Evolutionary conservation across 2,888 invertebrate species (phyloP).

Genomic region (Agrochola circellaris): DNA sequence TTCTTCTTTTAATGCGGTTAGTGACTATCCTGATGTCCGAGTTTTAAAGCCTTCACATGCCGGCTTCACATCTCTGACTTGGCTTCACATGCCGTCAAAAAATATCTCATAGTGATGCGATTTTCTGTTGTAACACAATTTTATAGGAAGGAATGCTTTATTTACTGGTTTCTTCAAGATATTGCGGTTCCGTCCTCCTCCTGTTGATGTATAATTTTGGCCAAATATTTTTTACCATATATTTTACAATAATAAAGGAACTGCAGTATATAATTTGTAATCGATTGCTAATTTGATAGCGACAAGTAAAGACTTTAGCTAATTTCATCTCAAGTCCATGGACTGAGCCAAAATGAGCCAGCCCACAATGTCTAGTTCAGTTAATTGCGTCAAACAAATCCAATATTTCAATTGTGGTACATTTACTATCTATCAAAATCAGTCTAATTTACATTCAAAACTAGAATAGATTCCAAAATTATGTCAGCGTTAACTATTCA

Average conservation of each 20-base stretch:
- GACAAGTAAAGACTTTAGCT: neutral
- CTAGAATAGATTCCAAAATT: neutral
- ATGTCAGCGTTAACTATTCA: neutral
- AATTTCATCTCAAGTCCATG: neutral
- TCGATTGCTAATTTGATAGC: neutral
- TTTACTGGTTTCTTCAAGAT: constrained; percentile 18
- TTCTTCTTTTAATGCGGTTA: too few relatives aligned
- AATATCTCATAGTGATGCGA: constrained; percentile 3
- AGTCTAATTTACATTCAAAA: neutral
- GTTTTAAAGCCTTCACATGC: too few relatives aligned
- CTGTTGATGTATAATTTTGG: neutral
- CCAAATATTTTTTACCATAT: neutral
- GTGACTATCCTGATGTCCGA: too few relatives aligned
- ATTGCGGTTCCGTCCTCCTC: constrained; percentile 7
- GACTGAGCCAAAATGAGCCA: neutral
- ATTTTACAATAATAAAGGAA: neutral
- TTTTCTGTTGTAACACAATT: constrained; percentile 26
- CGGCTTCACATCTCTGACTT: too few relatives aligned
- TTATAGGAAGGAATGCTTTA: constrained; percentile 4
- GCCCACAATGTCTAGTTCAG: neutral
- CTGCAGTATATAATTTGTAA: neutral
- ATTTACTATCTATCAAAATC: neutral
- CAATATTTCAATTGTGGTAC: neutral
- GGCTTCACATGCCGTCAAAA: too few relatives aligned
- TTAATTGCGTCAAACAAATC: neutral